A percentile compares a stretch with the other conserved stretches of the same genome.
These are phyloP conservation scores for Cuniculus paca DNA, from an alignment of 2,797 vertebrate genomes.

Conservation along the genomic window DNA sequence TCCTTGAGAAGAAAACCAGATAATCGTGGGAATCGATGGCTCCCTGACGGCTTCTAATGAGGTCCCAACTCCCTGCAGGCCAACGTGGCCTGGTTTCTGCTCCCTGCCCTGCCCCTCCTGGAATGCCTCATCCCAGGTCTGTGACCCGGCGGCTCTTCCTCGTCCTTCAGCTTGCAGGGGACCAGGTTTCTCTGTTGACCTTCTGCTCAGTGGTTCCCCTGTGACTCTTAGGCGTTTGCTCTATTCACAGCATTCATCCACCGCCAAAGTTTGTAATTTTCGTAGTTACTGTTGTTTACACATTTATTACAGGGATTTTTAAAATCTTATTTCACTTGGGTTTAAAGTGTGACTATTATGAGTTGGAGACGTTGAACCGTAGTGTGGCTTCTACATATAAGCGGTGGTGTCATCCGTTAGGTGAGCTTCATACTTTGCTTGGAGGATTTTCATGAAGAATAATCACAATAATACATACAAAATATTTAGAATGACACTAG, in stretches of 20 bases:
- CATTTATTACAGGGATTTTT: not conserved
- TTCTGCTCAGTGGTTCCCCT: not conserved
- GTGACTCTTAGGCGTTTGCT: not conserved
- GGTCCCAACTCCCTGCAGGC: not conserved
- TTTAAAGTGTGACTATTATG: not conserved
- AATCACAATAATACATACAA: not conserved
- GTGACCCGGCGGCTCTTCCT: no score
- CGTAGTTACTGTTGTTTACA: not conserved
- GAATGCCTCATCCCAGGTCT: not conserved
- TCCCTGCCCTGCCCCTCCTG: not conserved
- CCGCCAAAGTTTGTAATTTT: not conserved
- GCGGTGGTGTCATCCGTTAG: not conserved
- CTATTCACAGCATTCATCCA: not conserved
- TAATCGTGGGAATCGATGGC: not conserved
- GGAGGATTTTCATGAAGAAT: not conserved
- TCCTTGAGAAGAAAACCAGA: slow-evolving; percentile 13
- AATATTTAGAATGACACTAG: not conserved
- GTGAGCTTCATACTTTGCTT: not conserved
- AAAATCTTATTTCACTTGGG: not conserved
- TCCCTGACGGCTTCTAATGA: not conserved
- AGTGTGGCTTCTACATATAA: not conserved
- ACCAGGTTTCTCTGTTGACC: not conserved
- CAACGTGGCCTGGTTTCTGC: not conserved
- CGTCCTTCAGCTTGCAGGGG: not conserved
- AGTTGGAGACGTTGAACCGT: not conserved